Evolutionary conservation across 2,888 invertebrate genomes (phyloP).

Genomic region (Ornithoptera alexandrae): DNA sequence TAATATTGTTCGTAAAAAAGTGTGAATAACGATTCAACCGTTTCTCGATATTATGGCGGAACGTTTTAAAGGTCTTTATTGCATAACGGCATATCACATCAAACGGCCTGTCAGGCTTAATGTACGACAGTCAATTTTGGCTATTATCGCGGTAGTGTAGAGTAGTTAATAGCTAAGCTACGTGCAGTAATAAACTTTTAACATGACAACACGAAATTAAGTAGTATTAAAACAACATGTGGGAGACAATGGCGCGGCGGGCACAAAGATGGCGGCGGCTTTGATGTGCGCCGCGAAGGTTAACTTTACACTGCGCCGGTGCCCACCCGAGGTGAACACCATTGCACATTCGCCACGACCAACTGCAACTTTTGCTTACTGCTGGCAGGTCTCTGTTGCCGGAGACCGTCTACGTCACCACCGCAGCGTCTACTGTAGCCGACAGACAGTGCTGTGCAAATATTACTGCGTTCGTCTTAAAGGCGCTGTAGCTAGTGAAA

Average conservation of each 20-base stretch:
- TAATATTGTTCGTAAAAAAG: conserved; percentile 18
- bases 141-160: conserved; percentile 31
- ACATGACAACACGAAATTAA: conserved; percentile 75
- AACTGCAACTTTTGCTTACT: conserved; percentile 9
- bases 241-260: conserved; percentile 69
- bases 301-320: conserved; percentile 61
- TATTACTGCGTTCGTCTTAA: no score
- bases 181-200: conserved; percentile 65
- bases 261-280: conserved; percentile 64
- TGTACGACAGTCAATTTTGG: neutral
- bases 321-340: conserved; percentile 35
- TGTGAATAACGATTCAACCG: conserved; percentile 8
- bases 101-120: conserved; percentile 11
- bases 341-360: conserved; percentile 3
- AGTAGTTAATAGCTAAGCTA: conserved; percentile 36
- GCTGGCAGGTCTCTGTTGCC: no score
- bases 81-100: conserved; percentile 13
- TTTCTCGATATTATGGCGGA: conserved; percentile 21
- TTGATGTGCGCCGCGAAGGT: conserved; percentile 59
- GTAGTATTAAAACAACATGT: conserved; percentile 68
- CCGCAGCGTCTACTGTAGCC: no score
- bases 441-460: no score
- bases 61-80: conserved; percentile 24
- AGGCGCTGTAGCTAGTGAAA: no score
- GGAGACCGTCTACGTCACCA: no score